A percentile compares a stretch with the other conserved stretches of the same genome.
Conservation (phyloP, 2,888 invertebrate genomes). For the Xiphydria camelus region DNA sequence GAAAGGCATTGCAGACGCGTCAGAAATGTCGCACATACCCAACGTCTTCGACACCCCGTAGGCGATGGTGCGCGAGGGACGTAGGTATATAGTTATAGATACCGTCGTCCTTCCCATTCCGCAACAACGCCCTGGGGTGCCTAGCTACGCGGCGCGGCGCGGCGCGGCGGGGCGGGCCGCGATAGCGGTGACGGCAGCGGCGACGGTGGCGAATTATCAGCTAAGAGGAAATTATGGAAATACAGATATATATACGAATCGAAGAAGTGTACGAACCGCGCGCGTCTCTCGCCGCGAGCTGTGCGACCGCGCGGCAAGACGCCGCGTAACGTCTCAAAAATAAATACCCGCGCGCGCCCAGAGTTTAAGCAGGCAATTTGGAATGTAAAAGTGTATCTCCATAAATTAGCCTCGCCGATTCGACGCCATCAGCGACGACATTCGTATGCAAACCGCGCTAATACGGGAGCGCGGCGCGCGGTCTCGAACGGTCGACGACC, state of each 20-base stretch:
- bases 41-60: too few relatives aligned
- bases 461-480: slow-evolving; percentile 13
- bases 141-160: slow-evolving; percentile 11
- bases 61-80: too few relatives aligned
- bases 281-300: too few relatives aligned
- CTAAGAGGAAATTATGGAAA: slow-evolving; percentile 56
- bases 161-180: slow-evolving; percentile 23
- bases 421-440: slow-evolving; percentile 7
- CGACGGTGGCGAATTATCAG: slow-evolving; percentile 45
- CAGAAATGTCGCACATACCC: too few relatives aligned
- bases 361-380: slow-evolving; percentile 41
- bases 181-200: slow-evolving; percentile 18
- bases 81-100: too few relatives aligned
- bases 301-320: background rate
- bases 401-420: slow-evolving; percentile 37
- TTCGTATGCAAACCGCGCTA: slow-evolving; percentile 19
- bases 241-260: slow-evolving; percentile 55
- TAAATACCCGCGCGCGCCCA: too few relatives aligned
- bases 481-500: too few relatives aligned
- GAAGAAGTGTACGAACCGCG: slow-evolving; percentile 19
- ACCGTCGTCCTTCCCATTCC: slow-evolving; percentile 22
- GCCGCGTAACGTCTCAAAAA: too few relatives aligned
- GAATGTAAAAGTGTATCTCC: slow-evolving; percentile 42
- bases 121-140: slow-evolving; percentile 46
- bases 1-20: too few relatives aligned